Conservation (phyloP, 2,797 vertebrate genomes). For the Myoxocephalus aenaeus region DNA sequence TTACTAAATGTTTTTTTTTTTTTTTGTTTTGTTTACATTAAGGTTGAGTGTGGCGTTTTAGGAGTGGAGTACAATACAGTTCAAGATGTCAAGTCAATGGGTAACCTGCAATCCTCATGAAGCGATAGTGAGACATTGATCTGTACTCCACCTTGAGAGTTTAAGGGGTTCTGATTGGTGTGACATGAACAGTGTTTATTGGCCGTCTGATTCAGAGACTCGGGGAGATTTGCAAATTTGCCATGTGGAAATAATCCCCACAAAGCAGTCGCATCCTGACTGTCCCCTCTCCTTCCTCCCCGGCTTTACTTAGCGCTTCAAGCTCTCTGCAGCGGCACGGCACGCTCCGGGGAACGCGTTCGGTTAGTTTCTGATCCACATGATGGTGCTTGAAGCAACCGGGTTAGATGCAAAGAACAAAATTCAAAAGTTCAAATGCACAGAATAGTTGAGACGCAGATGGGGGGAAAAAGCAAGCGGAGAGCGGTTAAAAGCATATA, state of each 20-base stretch:
- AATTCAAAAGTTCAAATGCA: neutral
- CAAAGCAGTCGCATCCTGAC: constrained; percentile 11
- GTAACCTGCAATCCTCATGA: constrained; percentile 8
- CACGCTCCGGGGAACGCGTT: neutral
- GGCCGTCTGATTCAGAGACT: constrained; percentile 23
- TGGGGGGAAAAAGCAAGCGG: neutral
- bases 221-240: constrained; percentile 34
- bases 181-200: constrained; percentile 2
- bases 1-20: constrained; percentile 26
- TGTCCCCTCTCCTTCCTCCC: neutral
- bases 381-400: constrained; percentile 10
- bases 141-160: constrained; percentile 5
- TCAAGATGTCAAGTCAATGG: constrained; percentile 1
- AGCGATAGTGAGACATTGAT: neutral
- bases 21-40: neutral
- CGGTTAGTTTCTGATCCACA: neutral
- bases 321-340: neutral
- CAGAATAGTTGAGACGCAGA: neutral
- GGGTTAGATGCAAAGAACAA: neutral
- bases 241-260: constrained; percentile 41
- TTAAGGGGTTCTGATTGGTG: constrained; percentile 19
- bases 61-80: neutral
- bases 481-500: neutral
- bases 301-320: constrained; percentile 13
- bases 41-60: constrained; percentile 13